Evolutionary conservation across 2,888 invertebrate species (phyloP).

Genomic region (Ichneumon xanthorius): DNA sequence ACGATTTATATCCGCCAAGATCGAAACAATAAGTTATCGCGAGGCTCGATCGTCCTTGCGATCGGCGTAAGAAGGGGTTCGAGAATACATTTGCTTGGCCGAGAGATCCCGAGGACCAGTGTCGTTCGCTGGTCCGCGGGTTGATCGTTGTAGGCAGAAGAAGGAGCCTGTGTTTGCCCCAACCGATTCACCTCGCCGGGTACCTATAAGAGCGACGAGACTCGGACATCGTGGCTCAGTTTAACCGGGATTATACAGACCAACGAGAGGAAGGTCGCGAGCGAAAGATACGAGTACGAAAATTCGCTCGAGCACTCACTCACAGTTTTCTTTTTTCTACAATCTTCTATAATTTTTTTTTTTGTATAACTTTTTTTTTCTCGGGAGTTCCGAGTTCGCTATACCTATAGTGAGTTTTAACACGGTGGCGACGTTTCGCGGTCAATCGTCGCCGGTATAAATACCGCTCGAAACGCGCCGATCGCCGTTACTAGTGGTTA

Average conservation of each 20-base stretch:
- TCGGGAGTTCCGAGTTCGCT: background rate
- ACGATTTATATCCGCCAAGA: background rate
- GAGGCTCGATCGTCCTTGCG: slow-evolving; percentile 62
- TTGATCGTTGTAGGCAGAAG: slow-evolving; percentile 29
- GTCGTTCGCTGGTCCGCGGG: slow-evolving; percentile 37
- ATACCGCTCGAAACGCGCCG: slow-evolving; percentile 45
- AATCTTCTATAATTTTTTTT: background rate
- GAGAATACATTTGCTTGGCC: background rate
- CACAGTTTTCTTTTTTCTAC: background rate
- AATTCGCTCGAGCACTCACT: background rate
- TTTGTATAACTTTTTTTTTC: background rate
- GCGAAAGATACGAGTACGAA: background rate
- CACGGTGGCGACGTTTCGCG: background rate
- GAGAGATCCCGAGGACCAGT: slow-evolving; percentile 34
- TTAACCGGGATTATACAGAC: slow-evolving; percentile 31
- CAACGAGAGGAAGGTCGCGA: slow-evolving; percentile 13
- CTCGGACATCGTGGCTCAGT: slow-evolving; percentile 57
- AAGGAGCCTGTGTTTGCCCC: slow-evolving; percentile 38
- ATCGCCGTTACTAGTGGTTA: slow-evolving; percentile 42
- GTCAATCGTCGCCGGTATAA: slow-evolving; percentile 44
- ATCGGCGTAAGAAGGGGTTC: slow-evolving; percentile 59
- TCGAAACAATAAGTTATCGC: slow-evolving; percentile 20
- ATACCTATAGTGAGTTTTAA: background rate
- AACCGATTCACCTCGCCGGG: slow-evolving; percentile 57
- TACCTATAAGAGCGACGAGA: slow-evolving; percentile 59